Base-by-base conservation (phyloP, 1,140 invertebrate genomes). In the Lasioglossum baleicum region DNA sequence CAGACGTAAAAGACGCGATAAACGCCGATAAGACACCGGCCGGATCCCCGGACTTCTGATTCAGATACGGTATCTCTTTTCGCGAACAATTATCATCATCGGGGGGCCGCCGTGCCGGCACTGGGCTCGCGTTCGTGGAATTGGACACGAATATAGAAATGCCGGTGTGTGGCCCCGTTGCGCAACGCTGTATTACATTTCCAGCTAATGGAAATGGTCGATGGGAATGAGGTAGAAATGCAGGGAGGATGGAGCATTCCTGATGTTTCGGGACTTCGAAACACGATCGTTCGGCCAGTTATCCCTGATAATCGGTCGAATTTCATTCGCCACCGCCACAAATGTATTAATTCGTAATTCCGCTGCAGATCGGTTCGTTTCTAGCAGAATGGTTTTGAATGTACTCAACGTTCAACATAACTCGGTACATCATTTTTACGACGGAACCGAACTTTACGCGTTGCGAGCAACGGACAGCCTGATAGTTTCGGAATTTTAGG, bases 261-360 rank as follows among this genome's bases (percentile, higher is more conserved):
- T 87, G 82, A 87, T 87, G 85, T 87, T 87, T 87, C 86, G 86
- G 85, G 82, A 87, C 79, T 83, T 84, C 84, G 82, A 87, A 87
- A 84, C 79, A 78, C 80, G 83, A 84, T 82, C 75, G 82, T 78
- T 80, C 75, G 73, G 76, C 75, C 80, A 76, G 82, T 87, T 84
- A 87, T 86, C 80, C 75, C 79, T 82, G 85, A 86, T 87, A 87
- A 87, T 86, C 84, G 85, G 71, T 69, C 81, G 72, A 87, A 87
- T 86, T 87, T 87, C 82, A 84, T 81, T 79, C 72, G 73, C 84
- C 65, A 71, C 81, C 84, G 71, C 71, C 61, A 71, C 81, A 79
- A 87, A 82, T 84, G 86, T 83, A 83, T 87, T 86, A 87, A 87
- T 87, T 77, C 70, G 83, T 82, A 80, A 86, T 86, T 75, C 83